Percentiles rank a stretch among this genome's conserved stretches.
These are phyloP conservation scores for Ochropleura plecta DNA, from an alignment of 2,888 invertebrate genomes.

Conservation along the genomic window DNA sequence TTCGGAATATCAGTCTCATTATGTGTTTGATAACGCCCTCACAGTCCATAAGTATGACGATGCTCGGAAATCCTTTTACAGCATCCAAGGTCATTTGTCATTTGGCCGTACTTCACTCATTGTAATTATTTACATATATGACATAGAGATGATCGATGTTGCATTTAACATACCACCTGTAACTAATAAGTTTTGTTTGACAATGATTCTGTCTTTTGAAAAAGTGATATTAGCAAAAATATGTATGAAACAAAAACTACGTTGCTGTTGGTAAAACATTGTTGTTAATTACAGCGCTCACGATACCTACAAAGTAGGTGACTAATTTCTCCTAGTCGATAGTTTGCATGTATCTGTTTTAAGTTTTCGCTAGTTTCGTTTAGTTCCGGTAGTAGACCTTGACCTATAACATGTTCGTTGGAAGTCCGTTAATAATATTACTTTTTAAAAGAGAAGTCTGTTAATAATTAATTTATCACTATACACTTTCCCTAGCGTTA, in stretches of 20 bases:
- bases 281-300: too few species aligned
- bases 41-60: not conserved
- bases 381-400: too few species aligned
- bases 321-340: not conserved
- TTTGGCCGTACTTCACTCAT: too few species aligned
- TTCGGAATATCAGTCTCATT: too few species aligned
- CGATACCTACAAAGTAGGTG: not conserved
- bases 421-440: conserved; percentile 6
- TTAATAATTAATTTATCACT: too few species aligned
- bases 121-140: not conserved
- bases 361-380: not conserved
- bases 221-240: not conserved
- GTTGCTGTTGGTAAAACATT: not conserved
- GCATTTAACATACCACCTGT: not conserved
- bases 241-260: not conserved
- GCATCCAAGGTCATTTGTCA: not conserved
- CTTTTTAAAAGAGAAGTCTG: not conserved
- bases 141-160: not conserved
- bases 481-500: conserved; percentile 20
- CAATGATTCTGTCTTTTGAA: not conserved
- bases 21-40: not conserved
- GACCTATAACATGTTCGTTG: conserved; percentile 8
- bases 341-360: not conserved
- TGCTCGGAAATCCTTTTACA: not conserved
- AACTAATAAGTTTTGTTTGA: not conserved